Percentiles rank a stretch among this genome's conserved stretches.
Conservation (phyloP, 2,888 invertebrate genomes). For the Melikaiella ostensackeni region DNA sequence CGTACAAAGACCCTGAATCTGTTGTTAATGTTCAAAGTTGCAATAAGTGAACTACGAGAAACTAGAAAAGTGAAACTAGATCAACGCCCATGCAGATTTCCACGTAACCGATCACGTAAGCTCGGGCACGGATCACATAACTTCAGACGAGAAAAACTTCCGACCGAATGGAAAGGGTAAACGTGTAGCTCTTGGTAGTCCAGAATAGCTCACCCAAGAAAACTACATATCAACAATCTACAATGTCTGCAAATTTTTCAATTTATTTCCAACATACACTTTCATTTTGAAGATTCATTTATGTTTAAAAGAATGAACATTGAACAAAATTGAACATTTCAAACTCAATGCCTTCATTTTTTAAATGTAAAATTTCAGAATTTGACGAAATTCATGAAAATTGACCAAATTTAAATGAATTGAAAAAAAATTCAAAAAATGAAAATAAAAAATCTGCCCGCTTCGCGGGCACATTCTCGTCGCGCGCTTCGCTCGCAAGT, state of each 20-base stretch:
- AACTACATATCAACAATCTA: neutral
- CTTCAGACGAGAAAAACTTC: constrained; percentile 6
- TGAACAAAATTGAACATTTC: neutral
- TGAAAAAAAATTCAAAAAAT: too few species aligned
- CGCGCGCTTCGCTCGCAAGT: too few species aligned
- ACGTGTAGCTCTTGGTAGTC: constrained; percentile 12
- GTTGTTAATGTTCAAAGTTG: neutral
- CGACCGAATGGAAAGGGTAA: constrained; percentile 21
- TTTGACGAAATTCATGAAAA: too few species aligned
- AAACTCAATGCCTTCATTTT: neutral
- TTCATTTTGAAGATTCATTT: too few species aligned
- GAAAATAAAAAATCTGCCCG: too few species aligned
- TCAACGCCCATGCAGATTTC: constrained; percentile 13
- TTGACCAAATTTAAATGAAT: too few species aligned
- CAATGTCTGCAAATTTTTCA: neutral
- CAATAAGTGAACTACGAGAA: constrained; percentile 6
- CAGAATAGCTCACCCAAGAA: neutral
- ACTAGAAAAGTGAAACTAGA: constrained; percentile 31
- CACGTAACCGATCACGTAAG: constrained; percentile 26
- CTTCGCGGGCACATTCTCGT: too few species aligned
- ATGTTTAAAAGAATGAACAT: too few species aligned
- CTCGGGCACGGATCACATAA: constrained; percentile 3
- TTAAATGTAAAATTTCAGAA: too few species aligned
- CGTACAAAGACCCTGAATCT: neutral
- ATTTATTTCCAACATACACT: neutral